phyloP scores from a whole-genome alignment of 2,797 vertebrate genomes.

The Chloroceryle amazona region DNA sequence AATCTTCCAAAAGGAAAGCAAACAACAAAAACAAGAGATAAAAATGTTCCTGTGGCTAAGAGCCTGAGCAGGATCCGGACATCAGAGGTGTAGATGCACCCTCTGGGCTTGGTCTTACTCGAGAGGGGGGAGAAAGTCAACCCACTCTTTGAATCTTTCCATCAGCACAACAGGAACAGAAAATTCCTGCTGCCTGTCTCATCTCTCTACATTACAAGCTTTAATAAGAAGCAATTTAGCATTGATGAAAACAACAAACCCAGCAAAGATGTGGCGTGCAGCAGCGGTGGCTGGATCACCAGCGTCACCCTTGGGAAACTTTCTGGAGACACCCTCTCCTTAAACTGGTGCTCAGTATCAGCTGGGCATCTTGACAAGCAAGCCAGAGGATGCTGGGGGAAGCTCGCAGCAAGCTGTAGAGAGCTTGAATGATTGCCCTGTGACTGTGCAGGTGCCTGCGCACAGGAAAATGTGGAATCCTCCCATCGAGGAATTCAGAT shows the following conservation, averaged over 20 bases:
- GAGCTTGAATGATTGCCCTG: neutral
- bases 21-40: neutral
- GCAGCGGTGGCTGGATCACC: neutral
- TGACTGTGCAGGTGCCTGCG: neutral
- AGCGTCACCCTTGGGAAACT: neutral
- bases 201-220: neutral
- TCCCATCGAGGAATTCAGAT: neutral
- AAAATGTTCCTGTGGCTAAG: neutral
- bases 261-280: accelerated
- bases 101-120: neutral
- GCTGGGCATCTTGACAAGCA: neutral
- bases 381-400: neutral
- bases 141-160: neutral
- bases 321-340: neutral
- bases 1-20: neutral
- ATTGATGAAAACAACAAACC: neutral
- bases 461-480: accelerated
- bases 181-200: neutral
- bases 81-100: neutral
- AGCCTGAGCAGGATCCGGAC: neutral
- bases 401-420: neutral
- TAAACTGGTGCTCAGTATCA: neutral
- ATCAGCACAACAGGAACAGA: neutral
- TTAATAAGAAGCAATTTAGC: neutral
- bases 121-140: neutral